These are phyloP conservation scores for Cosmorhoe ocellata DNA, from an alignment of 2,888 invertebrate species.

Conservation along the genomic window DNA sequence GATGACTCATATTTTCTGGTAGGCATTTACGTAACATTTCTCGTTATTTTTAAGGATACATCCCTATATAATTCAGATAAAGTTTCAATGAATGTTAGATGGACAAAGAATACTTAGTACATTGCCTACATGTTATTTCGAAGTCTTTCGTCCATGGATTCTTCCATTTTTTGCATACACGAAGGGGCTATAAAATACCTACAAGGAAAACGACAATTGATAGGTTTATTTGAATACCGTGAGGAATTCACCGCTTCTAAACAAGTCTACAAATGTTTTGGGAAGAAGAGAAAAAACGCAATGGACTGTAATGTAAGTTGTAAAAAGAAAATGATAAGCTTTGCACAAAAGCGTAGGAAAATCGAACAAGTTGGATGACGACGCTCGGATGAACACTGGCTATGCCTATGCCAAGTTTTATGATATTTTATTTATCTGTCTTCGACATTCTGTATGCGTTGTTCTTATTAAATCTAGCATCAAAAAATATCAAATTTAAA, in stretches of 20 bases:
- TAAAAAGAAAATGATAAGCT: conserved; percentile 8
- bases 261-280: conserved; percentile 3
- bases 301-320: neutral
- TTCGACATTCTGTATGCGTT: too few species aligned
- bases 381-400: neutral
- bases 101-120: too few species aligned
- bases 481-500: too few species aligned
- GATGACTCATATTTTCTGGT: too few species aligned
- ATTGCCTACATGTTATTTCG: conserved; percentile 1
- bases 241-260: neutral
- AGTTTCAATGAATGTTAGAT: too few species aligned
- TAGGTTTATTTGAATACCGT: neutral
- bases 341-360: neutral
- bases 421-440: too few species aligned
- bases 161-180: neutral
- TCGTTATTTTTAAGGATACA: too few species aligned
- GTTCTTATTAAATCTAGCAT: too few species aligned
- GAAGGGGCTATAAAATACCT: conserved; percentile 2
- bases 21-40: too few species aligned
- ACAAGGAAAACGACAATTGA: conserved; percentile 3
- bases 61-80: too few species aligned
- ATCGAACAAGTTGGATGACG: neutral
- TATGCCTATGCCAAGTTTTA: too few species aligned
- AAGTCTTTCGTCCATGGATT: neutral
- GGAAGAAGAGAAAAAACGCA: neutral